phyloP scores from a whole-genome alignment of 2,888 invertebrate genomes.

The Eupithecia centaureata region DNA sequence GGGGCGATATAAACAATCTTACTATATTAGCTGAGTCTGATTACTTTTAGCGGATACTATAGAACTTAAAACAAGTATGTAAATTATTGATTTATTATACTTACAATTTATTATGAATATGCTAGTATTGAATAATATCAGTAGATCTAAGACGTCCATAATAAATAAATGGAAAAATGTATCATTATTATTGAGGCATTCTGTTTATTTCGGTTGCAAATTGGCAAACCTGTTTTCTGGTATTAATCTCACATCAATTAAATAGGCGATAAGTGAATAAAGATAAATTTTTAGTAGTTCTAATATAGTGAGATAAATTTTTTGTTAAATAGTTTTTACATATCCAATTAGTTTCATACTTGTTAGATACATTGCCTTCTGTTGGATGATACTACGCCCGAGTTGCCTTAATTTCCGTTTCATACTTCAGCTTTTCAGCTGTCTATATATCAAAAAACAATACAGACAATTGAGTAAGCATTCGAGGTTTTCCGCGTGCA shows the following conservation, averaged over 20 bases:
- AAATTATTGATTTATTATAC: neutral
- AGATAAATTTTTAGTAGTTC: neutral
- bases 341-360: too few species aligned
- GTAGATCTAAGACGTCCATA: neutral
- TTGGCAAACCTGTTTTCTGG: slow-evolving; percentile 55
- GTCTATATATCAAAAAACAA: neutral
- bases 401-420: neutral
- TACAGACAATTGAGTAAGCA: slow-evolving; percentile 19
- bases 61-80: neutral
- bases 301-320: neutral
- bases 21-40: neutral
- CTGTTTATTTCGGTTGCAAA: slow-evolving; percentile 46
- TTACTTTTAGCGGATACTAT: neutral
- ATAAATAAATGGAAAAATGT: neutral
- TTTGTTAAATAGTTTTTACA: neutral
- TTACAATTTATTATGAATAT: neutral
- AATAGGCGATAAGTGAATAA: slow-evolving; percentile 31
- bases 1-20: neutral
- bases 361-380: too few species aligned
- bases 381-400: too few species aligned
- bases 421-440: neutral
- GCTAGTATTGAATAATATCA: neutral
- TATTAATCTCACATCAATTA: slow-evolving; percentile 54
- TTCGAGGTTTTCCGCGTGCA: slow-evolving; percentile 24
- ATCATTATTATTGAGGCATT: neutral